These are phyloP conservation scores for Ailurus styani DNA, from an alignment of 2,113 vertebrate genomes.

Conservation along the genomic window DNA sequence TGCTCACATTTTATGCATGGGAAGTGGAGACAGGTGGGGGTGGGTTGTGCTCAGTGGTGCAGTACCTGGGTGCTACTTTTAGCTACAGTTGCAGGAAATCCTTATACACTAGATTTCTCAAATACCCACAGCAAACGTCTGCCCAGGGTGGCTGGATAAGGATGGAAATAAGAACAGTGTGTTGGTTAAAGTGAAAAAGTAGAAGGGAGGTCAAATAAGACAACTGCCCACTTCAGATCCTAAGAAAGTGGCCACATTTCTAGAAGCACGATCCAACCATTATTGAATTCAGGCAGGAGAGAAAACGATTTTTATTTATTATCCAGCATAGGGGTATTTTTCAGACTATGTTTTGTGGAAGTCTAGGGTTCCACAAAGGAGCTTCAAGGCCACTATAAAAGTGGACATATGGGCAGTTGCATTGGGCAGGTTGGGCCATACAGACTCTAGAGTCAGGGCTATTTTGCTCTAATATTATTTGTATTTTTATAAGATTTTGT, in stretches of 20 bases:
- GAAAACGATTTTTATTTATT: not conserved
- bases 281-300: not conserved
- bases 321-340: not conserved
- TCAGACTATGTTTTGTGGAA: not conserved
- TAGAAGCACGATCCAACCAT: not conserved
- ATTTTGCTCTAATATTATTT: not conserved
- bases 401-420: not conserved
- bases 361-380: not conserved
- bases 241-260: not conserved
- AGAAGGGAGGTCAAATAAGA: not conserved
- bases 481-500: not conserved
- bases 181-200: not conserved
- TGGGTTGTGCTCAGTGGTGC: not conserved
- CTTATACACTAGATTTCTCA: not conserved
- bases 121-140: not conserved
- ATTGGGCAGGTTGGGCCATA: not conserved
- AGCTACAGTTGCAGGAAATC: constrained; percentile 20
- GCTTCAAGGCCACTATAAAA: not conserved
- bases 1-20: not conserved
- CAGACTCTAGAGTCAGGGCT: not conserved
- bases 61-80: not conserved
- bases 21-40: not conserved
- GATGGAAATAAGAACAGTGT: not conserved
- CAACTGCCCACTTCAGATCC: not conserved
- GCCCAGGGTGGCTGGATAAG: not conserved